These are phyloP conservation scores for Hippopotamus amphibius DNA, from an alignment of 2,113 vertebrate species.

Conservation along the genomic window DNA sequence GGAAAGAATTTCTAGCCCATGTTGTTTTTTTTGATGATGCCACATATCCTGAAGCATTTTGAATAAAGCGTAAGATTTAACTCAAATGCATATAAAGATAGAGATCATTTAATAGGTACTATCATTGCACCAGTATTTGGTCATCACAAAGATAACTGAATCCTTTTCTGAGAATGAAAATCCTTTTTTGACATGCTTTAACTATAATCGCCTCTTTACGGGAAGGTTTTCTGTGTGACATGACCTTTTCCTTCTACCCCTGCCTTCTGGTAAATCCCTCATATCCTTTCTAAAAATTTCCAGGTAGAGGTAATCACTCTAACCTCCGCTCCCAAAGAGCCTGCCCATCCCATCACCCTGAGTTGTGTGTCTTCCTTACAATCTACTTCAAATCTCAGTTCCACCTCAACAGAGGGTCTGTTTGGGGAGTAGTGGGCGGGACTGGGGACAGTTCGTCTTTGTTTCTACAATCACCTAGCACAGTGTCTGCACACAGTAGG, in stretches of 20 bases:
- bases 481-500: background rate
- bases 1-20: background rate
- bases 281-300: background rate
- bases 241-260: background rate
- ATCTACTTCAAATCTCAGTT: background rate
- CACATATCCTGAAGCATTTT: background rate
- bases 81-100: background rate
- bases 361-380: background rate
- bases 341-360: rapidly evolving
- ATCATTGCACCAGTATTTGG: background rate
- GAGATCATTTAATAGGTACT: background rate
- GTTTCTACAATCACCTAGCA: background rate
- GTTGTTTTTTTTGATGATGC: background rate
- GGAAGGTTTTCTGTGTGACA: background rate
- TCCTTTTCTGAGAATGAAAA: background rate
- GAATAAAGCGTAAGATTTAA: background rate
- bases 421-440: background rate
- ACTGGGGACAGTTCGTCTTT: background rate
- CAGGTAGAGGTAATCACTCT: background rate
- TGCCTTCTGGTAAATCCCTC: background rate
- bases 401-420: background rate
- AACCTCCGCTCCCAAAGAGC: background rate
- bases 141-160: background rate
- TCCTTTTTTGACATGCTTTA: background rate
- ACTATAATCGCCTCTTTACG: background rate